These are phyloP conservation scores for Pedionomus torquatus DNA, from an alignment of 2,113 vertebrate genomes.

Conservation along the genomic window DNA sequence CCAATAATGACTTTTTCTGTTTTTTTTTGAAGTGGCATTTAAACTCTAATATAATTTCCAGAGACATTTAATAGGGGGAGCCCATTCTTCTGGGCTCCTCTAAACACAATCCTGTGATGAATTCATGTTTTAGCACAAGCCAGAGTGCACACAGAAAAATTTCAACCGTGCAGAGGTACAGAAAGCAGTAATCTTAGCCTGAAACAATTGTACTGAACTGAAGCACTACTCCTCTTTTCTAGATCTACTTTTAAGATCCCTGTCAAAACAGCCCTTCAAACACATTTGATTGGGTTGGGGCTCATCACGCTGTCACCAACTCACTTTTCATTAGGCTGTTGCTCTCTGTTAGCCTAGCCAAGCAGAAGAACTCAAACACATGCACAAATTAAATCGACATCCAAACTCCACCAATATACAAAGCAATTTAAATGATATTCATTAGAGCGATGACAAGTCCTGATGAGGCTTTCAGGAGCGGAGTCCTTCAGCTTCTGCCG, in stretches of 20 bases:
- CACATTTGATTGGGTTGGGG: conserved; percentile 90
- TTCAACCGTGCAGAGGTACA: background rate
- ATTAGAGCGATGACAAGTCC: conserved; percentile 99
- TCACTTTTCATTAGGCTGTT: conserved; percentile 96
- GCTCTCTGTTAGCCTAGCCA: conserved; percentile 93
- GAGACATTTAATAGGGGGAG: background rate
- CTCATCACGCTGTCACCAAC: conserved; percentile 92
- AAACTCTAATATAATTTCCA: background rate
- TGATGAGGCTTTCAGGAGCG: conserved; percentile 96
- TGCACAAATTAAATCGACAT: conserved; percentile 99
- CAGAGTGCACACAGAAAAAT: background rate
- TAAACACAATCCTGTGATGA: background rate
- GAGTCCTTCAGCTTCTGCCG: conserved; percentile 88
- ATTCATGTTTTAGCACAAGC: background rate
- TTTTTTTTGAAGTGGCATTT: background rate
- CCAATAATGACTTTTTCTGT: background rate
- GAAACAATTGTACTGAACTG: conserved; percentile 60
- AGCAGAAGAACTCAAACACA: conserved; percentile 99
- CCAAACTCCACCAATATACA: conserved; percentile 99
- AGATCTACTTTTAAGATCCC: conserved; percentile 75
- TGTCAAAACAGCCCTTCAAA: conserved; percentile 91
- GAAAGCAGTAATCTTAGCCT: conserved; percentile 13
- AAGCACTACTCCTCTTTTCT: conserved; percentile 69
- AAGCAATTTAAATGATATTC: conserved; percentile 99
- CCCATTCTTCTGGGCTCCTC: background rate